Conservation (phyloP, 1,140 invertebrate species). For the Bombus waltoni region DNA sequence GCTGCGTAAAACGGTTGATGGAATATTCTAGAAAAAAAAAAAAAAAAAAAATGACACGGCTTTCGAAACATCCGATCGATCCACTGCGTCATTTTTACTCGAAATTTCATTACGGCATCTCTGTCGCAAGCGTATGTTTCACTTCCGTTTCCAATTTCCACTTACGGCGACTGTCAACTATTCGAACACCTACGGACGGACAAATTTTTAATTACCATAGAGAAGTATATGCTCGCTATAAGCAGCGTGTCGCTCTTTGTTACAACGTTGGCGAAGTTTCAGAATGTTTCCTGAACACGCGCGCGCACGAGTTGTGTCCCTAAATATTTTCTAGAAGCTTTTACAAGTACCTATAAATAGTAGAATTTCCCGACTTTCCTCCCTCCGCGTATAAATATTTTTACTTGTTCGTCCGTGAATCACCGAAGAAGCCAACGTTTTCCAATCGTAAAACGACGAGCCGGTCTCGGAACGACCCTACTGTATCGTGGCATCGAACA, state of each 20-base stretch:
- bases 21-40: neutral
- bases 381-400: neutral
- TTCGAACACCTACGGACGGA: no score
- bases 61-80: neutral
- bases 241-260: no score
- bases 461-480: fast-evolving
- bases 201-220: no score
- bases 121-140: no score
- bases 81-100: neutral
- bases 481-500: neutral
- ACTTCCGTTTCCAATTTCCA: no score
- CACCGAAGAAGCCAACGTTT: neutral
- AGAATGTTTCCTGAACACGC: neutral
- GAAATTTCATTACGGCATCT: neutral
- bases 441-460: neutral
- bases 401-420: neutral
- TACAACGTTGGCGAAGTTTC: no score
- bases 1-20: neutral
- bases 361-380: neutral
- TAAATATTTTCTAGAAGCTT: neutral
- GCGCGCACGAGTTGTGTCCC: no score
- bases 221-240: no score
- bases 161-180: no score
- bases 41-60: neutral
- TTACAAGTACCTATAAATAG: neutral